Base-by-base conservation (phyloP, 2,888 invertebrate species). In the Melolontha melolontha region DNA sequence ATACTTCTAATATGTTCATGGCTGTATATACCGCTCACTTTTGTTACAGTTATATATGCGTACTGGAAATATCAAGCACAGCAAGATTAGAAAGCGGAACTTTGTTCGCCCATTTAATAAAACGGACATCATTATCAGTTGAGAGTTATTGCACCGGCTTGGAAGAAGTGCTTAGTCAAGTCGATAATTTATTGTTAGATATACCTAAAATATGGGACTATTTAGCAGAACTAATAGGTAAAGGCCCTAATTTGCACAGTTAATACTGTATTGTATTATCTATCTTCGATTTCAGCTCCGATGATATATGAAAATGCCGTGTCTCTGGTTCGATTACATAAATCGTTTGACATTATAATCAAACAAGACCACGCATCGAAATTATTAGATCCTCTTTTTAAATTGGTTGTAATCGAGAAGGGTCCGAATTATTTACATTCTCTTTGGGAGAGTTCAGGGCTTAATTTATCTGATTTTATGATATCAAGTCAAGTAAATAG, bases 141-240 rank as follows among this genome's bases (percentile, higher is more conserved):
- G 82, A 85, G 12, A 81, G 82, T 67, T 86, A 87, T 74, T 81
- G 85, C 64, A 77, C 78, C 68, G 88, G 87, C 83, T 84, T 94
- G 69, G 85, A 86, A 70, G 88, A 90, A 77, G 86, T 91, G 69
- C 83, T 93, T 67, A 88, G 88, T 70, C 77, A 80, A 72, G 90
- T 90, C 11, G 89, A 90, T 71, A 96, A 96, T 77, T 84, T 93
- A 73, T 87, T 88, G 72, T 90, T 95, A 75, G 96, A 96, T 87
- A 90, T 95, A 80, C 96, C 96, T 40, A 92, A 90, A 83, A 85
- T 95, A 70, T 95, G 93, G 89, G 87, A 88, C 70, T 93, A 92
- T 81, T 85, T 94, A 78, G 92, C 91, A 64, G 91, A 92, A 83
- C 86, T 94, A 79, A 84, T 94, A 73, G 82, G 86, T 86, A 81